A percentile compares a stretch with the other conserved stretches of the same genome.
Conservation (phyloP, 53 echinoderm and acorn worm genomes). For the Crossaster papposus region DNA sequence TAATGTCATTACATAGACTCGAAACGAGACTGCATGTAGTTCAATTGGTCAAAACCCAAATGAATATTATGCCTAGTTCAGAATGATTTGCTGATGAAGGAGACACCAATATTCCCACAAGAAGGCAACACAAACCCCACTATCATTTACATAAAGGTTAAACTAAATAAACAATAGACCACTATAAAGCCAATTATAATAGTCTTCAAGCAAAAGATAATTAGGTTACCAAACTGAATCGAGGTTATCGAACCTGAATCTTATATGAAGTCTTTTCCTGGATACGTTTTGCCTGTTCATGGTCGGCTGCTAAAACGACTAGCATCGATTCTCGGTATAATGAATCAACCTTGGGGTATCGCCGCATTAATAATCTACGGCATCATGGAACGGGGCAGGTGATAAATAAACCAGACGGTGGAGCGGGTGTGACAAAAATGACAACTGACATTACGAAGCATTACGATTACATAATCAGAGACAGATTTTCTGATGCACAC, state of each 20-base stretch:
- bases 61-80: neutral
- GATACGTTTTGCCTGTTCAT: neutral
- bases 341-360: neutral
- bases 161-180: no score
- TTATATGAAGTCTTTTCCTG: neutral
- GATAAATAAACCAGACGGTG: neutral
- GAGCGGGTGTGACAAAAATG: neutral
- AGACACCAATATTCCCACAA: neutral
- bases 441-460: neutral
- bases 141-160: no score
- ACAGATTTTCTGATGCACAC: neutral
- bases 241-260: constrained; percentile 1
- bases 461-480: no score
- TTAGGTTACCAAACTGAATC: neutral
- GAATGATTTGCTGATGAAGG: neutral
- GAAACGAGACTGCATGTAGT: neutral
- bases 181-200: neutral
- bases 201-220: neutral
- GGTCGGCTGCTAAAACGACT: neutral
- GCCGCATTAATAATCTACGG: neutral
- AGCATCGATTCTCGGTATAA: neutral
- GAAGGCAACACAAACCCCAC: neutral
- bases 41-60: neutral
- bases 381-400: neutral
- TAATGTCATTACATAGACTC: neutral